phyloP scores from a whole-genome alignment of 2,113 vertebrate genomes.

The Erythrocercus mccallii region DNA sequence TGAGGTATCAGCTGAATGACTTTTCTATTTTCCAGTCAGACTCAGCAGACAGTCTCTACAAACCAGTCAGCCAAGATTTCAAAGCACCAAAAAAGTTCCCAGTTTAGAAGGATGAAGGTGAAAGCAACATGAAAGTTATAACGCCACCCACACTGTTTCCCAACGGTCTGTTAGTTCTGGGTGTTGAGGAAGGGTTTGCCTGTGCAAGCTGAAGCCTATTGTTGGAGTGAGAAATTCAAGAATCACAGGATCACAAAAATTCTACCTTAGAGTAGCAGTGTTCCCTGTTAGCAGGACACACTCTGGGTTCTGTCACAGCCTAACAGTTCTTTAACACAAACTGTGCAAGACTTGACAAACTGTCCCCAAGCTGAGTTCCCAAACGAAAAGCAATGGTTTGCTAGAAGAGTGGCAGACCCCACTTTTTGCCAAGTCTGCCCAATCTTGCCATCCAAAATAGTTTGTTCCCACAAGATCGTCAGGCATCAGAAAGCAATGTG shows the following conservation, averaged over 20 bases:
- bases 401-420: not conserved
- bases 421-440: not conserved
- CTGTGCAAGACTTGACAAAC: not conserved
- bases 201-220: not conserved
- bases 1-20: not conserved
- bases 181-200: not conserved
- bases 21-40: not conserved
- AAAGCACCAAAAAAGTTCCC: not conserved
- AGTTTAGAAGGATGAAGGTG: not conserved
- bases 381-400: not conserved
- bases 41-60: rapidly evolving
- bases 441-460: not conserved
- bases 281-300: not conserved
- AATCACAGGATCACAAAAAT: not conserved
- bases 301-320: not conserved
- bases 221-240: not conserved
- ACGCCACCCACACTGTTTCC: not conserved
- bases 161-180: not conserved
- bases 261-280: not conserved
- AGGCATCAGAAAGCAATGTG: not conserved
- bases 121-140: not conserved
- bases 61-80: not conserved
- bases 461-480: not conserved
- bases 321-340: not conserved
- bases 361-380: not conserved